Evolutionary conservation across 2,113 vertebrate genomes (phyloP), one percentile per base, ranked within the genome.

Genomic region (Sciurus niger): DNA sequence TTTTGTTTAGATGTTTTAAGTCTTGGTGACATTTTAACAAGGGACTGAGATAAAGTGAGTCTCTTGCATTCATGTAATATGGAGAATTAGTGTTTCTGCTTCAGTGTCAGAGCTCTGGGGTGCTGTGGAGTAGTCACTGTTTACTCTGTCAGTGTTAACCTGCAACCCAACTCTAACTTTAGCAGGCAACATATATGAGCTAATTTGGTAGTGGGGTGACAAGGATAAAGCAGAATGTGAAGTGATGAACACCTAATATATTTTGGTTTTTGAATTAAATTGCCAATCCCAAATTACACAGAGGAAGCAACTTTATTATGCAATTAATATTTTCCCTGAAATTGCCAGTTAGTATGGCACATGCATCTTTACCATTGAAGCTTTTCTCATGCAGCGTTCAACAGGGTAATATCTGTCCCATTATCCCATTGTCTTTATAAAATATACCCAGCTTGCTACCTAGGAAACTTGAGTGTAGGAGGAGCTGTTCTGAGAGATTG

Each of bases 391-490:
- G 34, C 87, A 76, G n/a, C 91, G 53, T 48, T 92, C 89, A 95
- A n/a, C 28, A 96, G 73, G 92, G 79, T 82, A 68, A 77, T 92
- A 65, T 68, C 43, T 55, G n/a, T 53, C 93, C 85, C 70, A 77
- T 96, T 95, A 96, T 74, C 10, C n/a, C 91, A 97, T 96, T 97
- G 95, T 80, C 77, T 85, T 84, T 96, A 95, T 84, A 92, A 96
- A 98, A 95, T 79, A 65, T 72, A 96, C 94, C 97, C 95, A 96
- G 94, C 78, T 96, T 97, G 98, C 98, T 98, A 76, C 98, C 98
- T 98, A 98, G 98, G 98, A 97, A 98, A 98, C 98, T 86, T 92
- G 78, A 82, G 43, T 97, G 97, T 96, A 97, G 97, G 95, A 98
- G 97, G 96, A 98, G 96, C 94, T 94, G 86, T 97, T 97, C 51